A percentile compares a stretch with the other conserved stretches of the same genome.
These are phyloP conservation scores for Microcebus tavaratra DNA, from an alignment of 2,113 vertebrate genomes.

Conservation along the genomic window DNA sequence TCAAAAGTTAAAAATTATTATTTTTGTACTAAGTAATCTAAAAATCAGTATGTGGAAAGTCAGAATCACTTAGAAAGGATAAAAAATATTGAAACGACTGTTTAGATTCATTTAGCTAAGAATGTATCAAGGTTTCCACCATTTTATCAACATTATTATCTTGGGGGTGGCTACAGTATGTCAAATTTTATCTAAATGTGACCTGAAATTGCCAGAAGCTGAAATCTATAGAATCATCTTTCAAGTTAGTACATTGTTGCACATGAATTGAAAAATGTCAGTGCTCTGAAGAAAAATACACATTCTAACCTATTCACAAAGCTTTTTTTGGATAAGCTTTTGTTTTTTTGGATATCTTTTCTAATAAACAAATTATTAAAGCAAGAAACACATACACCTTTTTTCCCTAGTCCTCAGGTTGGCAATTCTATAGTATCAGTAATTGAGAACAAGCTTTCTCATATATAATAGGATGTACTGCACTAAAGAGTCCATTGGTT, in stretches of 20 bases:
- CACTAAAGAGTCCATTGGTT: background rate
- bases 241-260: background rate
- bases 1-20: background rate
- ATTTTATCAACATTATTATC: conserved; percentile 20
- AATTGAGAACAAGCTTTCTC: background rate
- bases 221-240: conserved; percentile 12
- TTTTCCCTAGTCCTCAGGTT: background rate
- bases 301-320: background rate
- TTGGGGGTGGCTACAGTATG: background rate
- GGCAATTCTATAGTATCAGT: background rate
- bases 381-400: background rate
- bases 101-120: conserved; percentile 40
- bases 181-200: background rate
- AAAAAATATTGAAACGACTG: background rate
- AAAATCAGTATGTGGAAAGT: conserved; percentile 22
- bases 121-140: background rate
- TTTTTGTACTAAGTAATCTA: background rate
- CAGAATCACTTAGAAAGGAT: background rate
- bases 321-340: background rate
- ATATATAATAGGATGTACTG: background rate
- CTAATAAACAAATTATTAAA: conserved; percentile 25
- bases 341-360: background rate
- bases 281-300: background rate
- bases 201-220: conserved; percentile 42
- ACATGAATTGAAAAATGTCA: background rate